A percentile compares a stretch with the other conserved stretches of the same genome.
Conservation (phyloP, 1,140 invertebrate genomes). For the Macrostomum lignano region DNA sequence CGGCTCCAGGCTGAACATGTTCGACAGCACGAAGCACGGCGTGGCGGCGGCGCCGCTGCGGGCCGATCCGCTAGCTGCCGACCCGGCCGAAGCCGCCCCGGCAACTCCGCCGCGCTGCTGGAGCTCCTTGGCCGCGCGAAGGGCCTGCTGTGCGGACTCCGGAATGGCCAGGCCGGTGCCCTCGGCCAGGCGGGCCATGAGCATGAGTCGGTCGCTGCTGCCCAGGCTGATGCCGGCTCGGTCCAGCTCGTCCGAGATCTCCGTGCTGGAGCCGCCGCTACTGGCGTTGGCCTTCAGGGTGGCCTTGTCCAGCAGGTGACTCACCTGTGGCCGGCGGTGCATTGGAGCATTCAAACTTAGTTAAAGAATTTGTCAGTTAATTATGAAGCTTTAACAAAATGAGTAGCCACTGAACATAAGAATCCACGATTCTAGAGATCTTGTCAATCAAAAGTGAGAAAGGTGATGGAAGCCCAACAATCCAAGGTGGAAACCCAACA, state of each 20-base stretch:
- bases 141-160: slow-evolving; percentile 1
- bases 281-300: background rate
- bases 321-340: slow-evolving; percentile 10
- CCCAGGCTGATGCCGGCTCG: slow-evolving; percentile 77
- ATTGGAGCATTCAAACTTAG: too few species aligned
- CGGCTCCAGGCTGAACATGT: slow-evolving; percentile 47
- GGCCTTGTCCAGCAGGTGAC: background rate
- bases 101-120: slow-evolving; percentile 7
- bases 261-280: background rate
- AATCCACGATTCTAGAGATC: too few species aligned
- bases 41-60: slow-evolving; percentile 50
- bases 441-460: too few species aligned
- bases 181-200: slow-evolving; percentile 98
- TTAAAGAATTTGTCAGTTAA: too few species aligned
- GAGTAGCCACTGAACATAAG: too few species aligned
- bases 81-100: slow-evolving; percentile 8
- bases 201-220: slow-evolving; percentile 64
- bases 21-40: slow-evolving; percentile 92
- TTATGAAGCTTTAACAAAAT: too few species aligned
- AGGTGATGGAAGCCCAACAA: too few species aligned
- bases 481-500: too few species aligned
- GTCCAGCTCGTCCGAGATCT: slow-evolving; percentile 74
- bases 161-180: slow-evolving; percentile 28
- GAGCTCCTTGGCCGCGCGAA: background rate
- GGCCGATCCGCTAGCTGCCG: slow-evolving; percentile 10